These are phyloP conservation scores for Potamilus streckersoni DNA, from an alignment of 1,140 invertebrate genomes.

Conservation along the genomic window DNA sequence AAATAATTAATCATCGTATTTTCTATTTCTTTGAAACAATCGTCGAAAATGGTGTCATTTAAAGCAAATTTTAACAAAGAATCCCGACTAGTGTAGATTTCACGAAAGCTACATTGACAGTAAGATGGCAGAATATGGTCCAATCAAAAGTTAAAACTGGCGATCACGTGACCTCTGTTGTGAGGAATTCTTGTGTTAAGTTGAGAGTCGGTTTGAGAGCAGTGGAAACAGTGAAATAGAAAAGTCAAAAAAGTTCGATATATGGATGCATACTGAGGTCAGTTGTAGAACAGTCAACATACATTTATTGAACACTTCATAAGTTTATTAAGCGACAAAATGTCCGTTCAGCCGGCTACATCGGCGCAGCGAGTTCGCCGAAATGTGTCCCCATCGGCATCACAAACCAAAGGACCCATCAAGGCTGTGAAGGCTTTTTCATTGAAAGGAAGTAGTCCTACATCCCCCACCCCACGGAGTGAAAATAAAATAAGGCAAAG, in stretches of 20 bases:
- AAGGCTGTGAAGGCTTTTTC: constrained; percentile 28
- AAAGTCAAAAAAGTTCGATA: constrained; percentile 3
- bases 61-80: constrained; percentile 15
- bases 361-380: constrained; percentile 20
- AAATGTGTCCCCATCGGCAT: constrained; percentile 16
- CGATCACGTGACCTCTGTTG: constrained; percentile 22
- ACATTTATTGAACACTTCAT: constrained; percentile 4
- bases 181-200: constrained; percentile 27
- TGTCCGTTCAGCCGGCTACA: constrained; percentile 27
- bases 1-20: background rate
- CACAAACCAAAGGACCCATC: constrained; percentile 17
- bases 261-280: background rate
- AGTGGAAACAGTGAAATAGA: constrained; percentile 14
- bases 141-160: constrained; percentile 16
- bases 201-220: constrained; percentile 12
- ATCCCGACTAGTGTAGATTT: constrained; percentile 25
- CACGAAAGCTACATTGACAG: constrained; percentile 1
- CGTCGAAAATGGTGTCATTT: background rate
- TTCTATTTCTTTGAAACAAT: background rate
- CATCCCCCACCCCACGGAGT: constrained; percentile 1
- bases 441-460: constrained; percentile 22
- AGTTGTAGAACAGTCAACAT: constrained; percentile 11
- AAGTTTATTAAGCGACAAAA: constrained; percentile 6
- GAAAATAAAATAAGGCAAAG: constrained; percentile 1
- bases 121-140: background rate